Evolutionary conservation across 2,888 invertebrate genomes (phyloP).

Genomic region (Laspeyria flexula): DNA sequence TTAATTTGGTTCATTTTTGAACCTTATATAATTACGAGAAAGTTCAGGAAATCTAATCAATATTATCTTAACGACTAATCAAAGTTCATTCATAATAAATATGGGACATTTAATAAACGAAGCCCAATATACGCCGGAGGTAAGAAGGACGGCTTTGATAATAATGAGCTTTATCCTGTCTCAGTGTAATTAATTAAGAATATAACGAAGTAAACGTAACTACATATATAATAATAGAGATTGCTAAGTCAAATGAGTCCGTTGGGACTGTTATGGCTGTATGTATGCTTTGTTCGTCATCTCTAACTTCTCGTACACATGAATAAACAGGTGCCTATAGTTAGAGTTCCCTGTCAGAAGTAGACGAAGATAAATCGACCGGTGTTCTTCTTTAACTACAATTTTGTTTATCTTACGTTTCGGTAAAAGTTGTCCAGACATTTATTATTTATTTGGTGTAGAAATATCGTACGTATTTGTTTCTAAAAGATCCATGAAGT

Average conservation of each 20-base stretch:
- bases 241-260: slow-evolving; percentile 21
- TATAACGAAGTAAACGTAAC: slow-evolving; percentile 15
- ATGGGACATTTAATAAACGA: slow-evolving; percentile 29
- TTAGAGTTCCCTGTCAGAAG: slow-evolving; percentile 17
- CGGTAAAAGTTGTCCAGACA: no score
- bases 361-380: slow-evolving; percentile 23
- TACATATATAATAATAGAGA: background rate
- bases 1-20: no score
- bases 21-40: slow-evolving; percentile 3
- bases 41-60: slow-evolving; percentile 20
- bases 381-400: slow-evolving; percentile 4
- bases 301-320: slow-evolving; percentile 4
- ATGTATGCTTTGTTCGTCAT: slow-evolving; percentile 24
- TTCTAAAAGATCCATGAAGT: no score
- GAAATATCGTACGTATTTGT: no score
- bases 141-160: slow-evolving; percentile 18
- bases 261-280: slow-evolving; percentile 20
- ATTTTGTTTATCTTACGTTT: slow-evolving; percentile 22
- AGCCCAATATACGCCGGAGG: slow-evolving; percentile 18
- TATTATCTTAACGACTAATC: slow-evolving; percentile 22
- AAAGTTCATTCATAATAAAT: slow-evolving; percentile 28
- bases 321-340: slow-evolving; percentile 6
- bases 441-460: no score
- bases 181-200: slow-evolving; percentile 25
- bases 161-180: slow-evolving; percentile 22